Percentiles rank a stretch among this genome's conserved stretches.
Conservation (phyloP, 2,797 vertebrate species). For the Rhynchotus rufescens region DNA sequence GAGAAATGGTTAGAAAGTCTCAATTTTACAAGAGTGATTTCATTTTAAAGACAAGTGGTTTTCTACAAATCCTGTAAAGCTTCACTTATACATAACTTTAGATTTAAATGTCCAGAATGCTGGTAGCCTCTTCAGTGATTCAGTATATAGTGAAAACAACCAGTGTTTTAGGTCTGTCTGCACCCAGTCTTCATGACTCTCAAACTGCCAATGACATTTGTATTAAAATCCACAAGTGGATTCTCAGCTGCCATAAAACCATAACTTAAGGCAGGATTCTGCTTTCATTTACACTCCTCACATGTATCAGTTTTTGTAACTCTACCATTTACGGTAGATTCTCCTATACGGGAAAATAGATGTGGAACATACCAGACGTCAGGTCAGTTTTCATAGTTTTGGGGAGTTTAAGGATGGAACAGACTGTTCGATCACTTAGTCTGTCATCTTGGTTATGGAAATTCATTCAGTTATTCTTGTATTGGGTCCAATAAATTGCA, state of each 20-base stretch:
- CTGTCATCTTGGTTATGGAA: not conserved
- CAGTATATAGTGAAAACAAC: not conserved
- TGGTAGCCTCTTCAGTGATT: conserved; percentile 2
- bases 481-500: not conserved
- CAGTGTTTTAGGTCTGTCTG: not conserved
- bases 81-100: conserved; percentile 19
- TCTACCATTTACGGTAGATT: not conserved
- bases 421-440: not conserved
- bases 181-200: not conserved
- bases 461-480: not conserved
- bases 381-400: not conserved
- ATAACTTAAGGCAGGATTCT: not conserved
- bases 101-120: conserved; percentile 20
- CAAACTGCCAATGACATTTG: not conserved
- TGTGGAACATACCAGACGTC: not conserved
- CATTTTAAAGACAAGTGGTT: conserved; percentile 28
- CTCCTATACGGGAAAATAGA: not conserved
- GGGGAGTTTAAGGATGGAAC: not conserved
- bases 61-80: conserved; percentile 12
- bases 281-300: not conserved
- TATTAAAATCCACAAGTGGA: conserved; percentile 17
- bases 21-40: conserved; percentile 21
- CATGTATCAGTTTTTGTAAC: not conserved
- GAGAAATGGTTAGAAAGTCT: conserved; percentile 24
- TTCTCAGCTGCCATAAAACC: conserved; percentile 3